Evolutionary conservation across 2,113 vertebrate genomes (phyloP), one percentile per base, ranked within the genome.

Genomic region (Ardeotis arabs): DNA sequence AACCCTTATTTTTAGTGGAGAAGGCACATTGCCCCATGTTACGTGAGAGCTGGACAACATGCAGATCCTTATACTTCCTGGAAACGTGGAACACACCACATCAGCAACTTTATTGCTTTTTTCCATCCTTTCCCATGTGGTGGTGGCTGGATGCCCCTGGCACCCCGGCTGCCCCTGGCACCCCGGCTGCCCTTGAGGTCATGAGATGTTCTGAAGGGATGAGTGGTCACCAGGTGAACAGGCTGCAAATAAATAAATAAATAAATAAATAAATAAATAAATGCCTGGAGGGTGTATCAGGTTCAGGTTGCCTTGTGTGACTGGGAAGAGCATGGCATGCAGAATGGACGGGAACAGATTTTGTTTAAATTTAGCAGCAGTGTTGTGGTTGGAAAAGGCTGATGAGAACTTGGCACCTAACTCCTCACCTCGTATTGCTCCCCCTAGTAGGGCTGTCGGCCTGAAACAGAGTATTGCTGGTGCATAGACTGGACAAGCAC

Each of bases 351-450:
- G 95, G 89, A 94, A 91, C 96, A 97, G 93, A 88, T 97, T 96
- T 63, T 31, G 35, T 74, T 95, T 95, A 97, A 96, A 93, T 96
- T 96, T 97, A 96, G 95, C 88, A 92, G 68, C 73, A 52, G 44
- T 23, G 64, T 75, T 92, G 85, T 77, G 88, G 31, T 79, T 86
- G 90, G 92, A 90, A 96, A 92, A 86, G 79, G 64, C 75, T 81
- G 88, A 59, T 86, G 88, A 90, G 90, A 93, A 78, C 63, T 90
- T 94, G 95, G 93, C 87, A 80, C 68, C 63, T 50, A 49, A 45
- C 28, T 58, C 50, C 21, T 55, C 55, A 44, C 50, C 63, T 94
- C 8, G 0, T 10, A 23, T 82, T 55, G 39, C 66, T 94, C 29
- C 41, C 22, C 37, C 20, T 28, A 10, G 53, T 6, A 64, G 84